Evolutionary conservation across 2,797 vertebrate species (phyloP), one percentile per base, ranked within the genome.

Genomic region (Lateolabrax maculatus): DNA sequence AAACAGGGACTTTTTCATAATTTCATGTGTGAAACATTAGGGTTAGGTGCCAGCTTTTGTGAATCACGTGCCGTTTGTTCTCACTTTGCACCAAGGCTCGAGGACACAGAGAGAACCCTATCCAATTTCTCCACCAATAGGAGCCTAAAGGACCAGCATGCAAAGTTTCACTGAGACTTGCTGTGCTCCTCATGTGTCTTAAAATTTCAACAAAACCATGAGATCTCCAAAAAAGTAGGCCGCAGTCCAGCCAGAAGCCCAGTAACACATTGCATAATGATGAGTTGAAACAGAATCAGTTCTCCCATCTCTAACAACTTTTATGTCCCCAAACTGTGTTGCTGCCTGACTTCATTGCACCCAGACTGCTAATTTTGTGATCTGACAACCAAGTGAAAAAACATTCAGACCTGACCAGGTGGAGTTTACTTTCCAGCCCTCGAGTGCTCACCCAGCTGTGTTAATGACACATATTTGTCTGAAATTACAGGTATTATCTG

Each of bases 201-300:
- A 9, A 49, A n/a, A 51, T 25, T 41, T 51, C 31, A 34, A 52
- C 37, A 48, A 44, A 44, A 80, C 15, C 27, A 21, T 15, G 23
- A 68, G n/a, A 68, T 75, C 71, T 64, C 49, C 41, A 15, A 51
- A 39, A 69, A 80, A 70, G 36, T 75, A 81, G 84, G 71, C 34
- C 66, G 12, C 27, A 53, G 46, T 75, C 53, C 60, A 61, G 80
- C 70, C 63, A 71, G 48, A 55, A 77, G 56, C 56, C 48, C 27
- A 25, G 31, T 39, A 3, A 21, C 60, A 34, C 56, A 41, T 29
- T 27, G 64, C 60, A 81, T 69, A 57, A 48, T 31, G 19, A 77
- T 69, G 70, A 77, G 41, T 0, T 29, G 57, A 64, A 69, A 53
- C 34, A 66, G 64, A 75, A 58, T 66, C 68, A 11, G 41, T 19